These are phyloP conservation scores for Atractosteus spatula DNA, from an alignment of 2,113 vertebrate genomes.

Conservation along the genomic window DNA sequence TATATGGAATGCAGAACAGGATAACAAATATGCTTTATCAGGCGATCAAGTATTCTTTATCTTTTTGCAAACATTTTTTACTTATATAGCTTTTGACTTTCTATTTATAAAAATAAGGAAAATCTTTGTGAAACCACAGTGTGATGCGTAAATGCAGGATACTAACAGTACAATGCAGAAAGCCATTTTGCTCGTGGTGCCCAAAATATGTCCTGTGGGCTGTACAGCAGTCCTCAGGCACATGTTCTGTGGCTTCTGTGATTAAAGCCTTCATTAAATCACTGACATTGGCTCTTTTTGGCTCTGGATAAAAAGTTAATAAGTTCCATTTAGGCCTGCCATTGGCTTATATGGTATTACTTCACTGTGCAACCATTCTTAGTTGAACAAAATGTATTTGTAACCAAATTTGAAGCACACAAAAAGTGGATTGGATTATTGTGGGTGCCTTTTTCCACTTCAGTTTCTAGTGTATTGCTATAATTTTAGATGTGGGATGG, in stretches of 20 bases:
- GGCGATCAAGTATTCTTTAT: too few relatives aligned
- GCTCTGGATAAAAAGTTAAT: conserved; percentile 57
- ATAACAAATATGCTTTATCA: too few relatives aligned
- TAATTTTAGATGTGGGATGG: conserved; percentile 74
- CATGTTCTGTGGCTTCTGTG: conserved; percentile 67
- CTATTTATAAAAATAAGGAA: conserved; percentile 57
- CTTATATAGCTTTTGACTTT: neutral
- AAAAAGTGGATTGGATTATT: conserved; percentile 59
- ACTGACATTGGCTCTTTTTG: conserved; percentile 68
- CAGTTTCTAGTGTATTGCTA: conserved; percentile 49
- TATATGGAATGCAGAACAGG: too few relatives aligned
- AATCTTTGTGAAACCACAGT: conserved; percentile 51
- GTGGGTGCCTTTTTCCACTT: conserved; percentile 73
- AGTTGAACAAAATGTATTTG: conserved; percentile 65
- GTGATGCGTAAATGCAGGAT: conserved; percentile 62
- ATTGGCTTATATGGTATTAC: conserved; percentile 63
- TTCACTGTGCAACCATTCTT: conserved; percentile 59
- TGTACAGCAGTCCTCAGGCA: conserved; percentile 58
- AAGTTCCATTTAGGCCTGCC: conserved; percentile 62
- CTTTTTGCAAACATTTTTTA: too few relatives aligned
- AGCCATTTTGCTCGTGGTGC: conserved; percentile 54
- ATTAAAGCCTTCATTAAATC: conserved; percentile 72
- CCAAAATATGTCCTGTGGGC: conserved; percentile 69
- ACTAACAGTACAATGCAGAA: conserved; percentile 63
- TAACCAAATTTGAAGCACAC: conserved; percentile 60